phyloP scores from a whole-genome alignment of 1,140 invertebrate genomes.

The Halesus radiatus region DNA sequence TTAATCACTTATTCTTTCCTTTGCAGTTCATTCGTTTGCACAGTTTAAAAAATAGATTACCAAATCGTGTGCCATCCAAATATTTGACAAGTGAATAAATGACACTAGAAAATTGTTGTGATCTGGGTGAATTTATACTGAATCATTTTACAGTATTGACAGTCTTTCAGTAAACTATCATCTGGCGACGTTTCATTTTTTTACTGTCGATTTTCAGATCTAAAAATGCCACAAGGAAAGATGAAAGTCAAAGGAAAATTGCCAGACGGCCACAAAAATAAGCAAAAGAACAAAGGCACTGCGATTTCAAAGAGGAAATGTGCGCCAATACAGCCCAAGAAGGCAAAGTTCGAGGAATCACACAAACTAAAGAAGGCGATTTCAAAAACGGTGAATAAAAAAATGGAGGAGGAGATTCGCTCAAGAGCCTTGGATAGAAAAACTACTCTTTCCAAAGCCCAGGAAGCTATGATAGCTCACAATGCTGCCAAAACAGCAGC shows the following conservation, averaged over 20 bases:
- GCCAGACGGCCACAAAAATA: conserved; percentile 65
- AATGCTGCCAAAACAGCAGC: conserved; percentile 35
- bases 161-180: too few relatives aligned
- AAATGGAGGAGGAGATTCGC: conserved; percentile 72
- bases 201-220: neutral
- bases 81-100: too few relatives aligned
- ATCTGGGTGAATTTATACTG: too few relatives aligned
- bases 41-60: too few relatives aligned
- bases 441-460: conserved; percentile 62
- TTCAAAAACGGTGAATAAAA: conserved; percentile 72
- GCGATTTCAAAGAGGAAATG: conserved; percentile 67
- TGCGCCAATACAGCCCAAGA: conserved; percentile 72
- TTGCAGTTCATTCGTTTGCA: too few relatives aligned
- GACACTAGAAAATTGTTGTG: too few relatives aligned
- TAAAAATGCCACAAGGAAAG: conserved; percentile 72
- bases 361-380: conserved; percentile 73
- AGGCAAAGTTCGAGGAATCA: conserved; percentile 68
- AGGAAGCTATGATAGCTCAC: conserved; percentile 61
- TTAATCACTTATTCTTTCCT: too few relatives aligned
- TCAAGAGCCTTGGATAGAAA: conserved; percentile 67
- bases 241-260: conserved; percentile 71
- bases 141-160: too few relatives aligned
- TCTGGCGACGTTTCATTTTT: too few relatives aligned
- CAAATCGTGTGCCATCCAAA: too few relatives aligned
- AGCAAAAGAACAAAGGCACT: conserved; percentile 62